Conservation (phyloP, 2,113 vertebrate genomes). For the Butorides virescens region DNA sequence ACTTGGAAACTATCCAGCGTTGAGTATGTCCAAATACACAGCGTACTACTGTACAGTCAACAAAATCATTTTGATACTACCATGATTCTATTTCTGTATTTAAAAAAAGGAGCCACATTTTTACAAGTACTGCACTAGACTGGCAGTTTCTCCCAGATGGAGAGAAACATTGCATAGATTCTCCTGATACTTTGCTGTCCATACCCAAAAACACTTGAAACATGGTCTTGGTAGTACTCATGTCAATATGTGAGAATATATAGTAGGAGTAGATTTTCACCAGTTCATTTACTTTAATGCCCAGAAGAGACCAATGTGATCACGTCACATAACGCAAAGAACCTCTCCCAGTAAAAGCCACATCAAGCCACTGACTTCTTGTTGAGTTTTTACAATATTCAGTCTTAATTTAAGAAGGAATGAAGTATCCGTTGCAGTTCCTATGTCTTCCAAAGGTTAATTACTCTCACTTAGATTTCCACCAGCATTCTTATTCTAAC, state of each 20-base stretch:
- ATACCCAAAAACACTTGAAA: not conserved
- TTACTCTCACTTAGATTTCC: not conserved
- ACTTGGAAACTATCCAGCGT: not conserved
- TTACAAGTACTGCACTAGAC: not conserved
- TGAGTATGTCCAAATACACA: constrained; percentile 30
- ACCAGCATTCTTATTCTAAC: not conserved
- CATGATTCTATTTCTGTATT: not conserved
- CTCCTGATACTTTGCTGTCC: not conserved
- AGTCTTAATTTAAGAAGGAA: not conserved
- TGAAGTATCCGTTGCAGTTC: not conserved
- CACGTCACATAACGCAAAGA: not conserved
- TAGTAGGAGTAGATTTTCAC: not conserved
- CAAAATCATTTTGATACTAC: not conserved
- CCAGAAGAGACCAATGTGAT: not conserved
- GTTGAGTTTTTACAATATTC: not conserved
- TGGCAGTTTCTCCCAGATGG: not conserved
- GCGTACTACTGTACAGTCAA: constrained; percentile 18
- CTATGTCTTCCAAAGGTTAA: not conserved
- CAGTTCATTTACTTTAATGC: not conserved
- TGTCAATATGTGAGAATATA: not conserved
- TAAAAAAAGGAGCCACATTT: not conserved
- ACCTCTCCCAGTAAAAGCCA: not conserved
- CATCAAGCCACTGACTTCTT: not conserved
- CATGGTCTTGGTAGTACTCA: not conserved
- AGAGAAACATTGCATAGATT: not conserved